These are phyloP conservation scores for Drosophila eohydei DNA, from an alignment of 2,888 invertebrate species.

Conservation along the genomic window DNA sequence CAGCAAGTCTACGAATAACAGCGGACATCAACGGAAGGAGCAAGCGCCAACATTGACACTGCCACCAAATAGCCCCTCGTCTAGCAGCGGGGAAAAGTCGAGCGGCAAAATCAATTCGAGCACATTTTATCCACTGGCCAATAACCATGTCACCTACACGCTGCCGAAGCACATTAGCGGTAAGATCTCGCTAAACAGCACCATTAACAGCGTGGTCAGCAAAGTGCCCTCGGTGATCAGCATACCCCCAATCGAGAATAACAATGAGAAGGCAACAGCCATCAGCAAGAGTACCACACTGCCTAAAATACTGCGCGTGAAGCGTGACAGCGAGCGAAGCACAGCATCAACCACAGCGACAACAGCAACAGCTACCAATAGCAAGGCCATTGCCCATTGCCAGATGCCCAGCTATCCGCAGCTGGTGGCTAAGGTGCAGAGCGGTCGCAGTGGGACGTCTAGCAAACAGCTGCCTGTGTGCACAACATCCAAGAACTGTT, in stretches of 20 bases:
- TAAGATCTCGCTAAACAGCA: slow-evolving; percentile 84
- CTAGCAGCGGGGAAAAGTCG: slow-evolving; percentile 55
- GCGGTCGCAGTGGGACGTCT: slow-evolving; percentile 50
- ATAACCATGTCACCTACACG: slow-evolving; percentile 84
- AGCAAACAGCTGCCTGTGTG: slow-evolving; percentile 84
- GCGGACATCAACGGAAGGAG: slow-evolving; percentile 57
- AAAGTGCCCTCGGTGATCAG: slow-evolving; percentile 85
- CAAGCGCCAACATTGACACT: slow-evolving; percentile 82
- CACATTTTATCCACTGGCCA: slow-evolving; percentile 84
- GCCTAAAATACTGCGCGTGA: slow-evolving; percentile 82
- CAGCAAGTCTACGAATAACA: slow-evolving; percentile 68
- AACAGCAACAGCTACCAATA: slow-evolving; percentile 15
- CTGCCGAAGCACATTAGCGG: slow-evolving; percentile 84
- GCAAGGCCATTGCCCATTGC: slow-evolving; percentile 69
- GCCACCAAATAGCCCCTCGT: slow-evolving; percentile 73
- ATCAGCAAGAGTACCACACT: slow-evolving; percentile 78
- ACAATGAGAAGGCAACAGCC: slow-evolving; percentile 40
- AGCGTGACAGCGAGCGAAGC: slow-evolving; percentile 53
- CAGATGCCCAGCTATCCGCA: slow-evolving; percentile 81
- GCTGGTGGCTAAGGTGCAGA: slow-evolving; percentile 28
- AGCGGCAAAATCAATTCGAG: slow-evolving; percentile 83
- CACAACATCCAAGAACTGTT: slow-evolving; percentile 85
- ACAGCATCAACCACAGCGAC: not conserved
- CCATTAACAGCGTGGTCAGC: slow-evolving; percentile 84
- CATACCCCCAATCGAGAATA: slow-evolving; percentile 79